phyloP scores from a whole-genome alignment of 1,140 invertebrate genomes.

The Branchinecta lindahli region DNA sequence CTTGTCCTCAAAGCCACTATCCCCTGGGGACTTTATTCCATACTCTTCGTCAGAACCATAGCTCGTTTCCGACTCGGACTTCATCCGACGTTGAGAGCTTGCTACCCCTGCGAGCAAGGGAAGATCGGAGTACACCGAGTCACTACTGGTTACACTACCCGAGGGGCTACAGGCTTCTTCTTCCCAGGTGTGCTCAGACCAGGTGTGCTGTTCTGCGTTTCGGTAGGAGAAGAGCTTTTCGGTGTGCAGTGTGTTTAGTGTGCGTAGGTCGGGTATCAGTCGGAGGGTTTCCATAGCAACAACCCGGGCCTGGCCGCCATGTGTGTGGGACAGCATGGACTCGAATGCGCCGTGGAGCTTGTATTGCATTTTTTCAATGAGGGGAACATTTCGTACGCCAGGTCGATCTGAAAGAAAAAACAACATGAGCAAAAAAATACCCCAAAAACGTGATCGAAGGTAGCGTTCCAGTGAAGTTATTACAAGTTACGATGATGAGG shows the following conservation, averaged over 20 bases:
- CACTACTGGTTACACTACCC: constrained; percentile 68
- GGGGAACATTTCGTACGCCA: constrained; percentile 73
- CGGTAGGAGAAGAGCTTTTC: constrained; percentile 88
- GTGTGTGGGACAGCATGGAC: constrained; percentile 60
- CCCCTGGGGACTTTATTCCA: constrained; percentile 65
- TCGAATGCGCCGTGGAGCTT: constrained; percentile 70
- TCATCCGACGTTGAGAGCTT: constrained; percentile 41
- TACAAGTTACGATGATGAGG: too few species aligned
- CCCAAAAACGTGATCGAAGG: constrained; percentile 12
- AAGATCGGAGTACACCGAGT: constrained; percentile 52
- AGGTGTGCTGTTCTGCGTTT: constrained; percentile 60
- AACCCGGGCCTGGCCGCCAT: constrained; percentile 52
- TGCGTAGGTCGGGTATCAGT: constrained; percentile 85
- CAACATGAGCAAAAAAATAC: constrained; percentile 4
- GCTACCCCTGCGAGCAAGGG: constrained; percentile 26
- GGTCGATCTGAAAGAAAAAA: constrained; percentile 49
- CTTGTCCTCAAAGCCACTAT: constrained; percentile 81
- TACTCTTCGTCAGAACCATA: constrained; percentile 42
- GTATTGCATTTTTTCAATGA: constrained; percentile 80
- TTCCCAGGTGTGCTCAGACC: constrained; percentile 30
- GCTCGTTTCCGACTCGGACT: constrained; percentile 40
- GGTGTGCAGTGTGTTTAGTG: constrained; percentile 85
- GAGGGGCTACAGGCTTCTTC: constrained; percentile 63
- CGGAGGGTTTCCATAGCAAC: constrained; percentile 67
- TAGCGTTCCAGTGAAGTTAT: background rate